Evolutionary conservation across 2,888 invertebrate genomes (phyloP).

Genomic region (Halocaridina rubra): DNA sequence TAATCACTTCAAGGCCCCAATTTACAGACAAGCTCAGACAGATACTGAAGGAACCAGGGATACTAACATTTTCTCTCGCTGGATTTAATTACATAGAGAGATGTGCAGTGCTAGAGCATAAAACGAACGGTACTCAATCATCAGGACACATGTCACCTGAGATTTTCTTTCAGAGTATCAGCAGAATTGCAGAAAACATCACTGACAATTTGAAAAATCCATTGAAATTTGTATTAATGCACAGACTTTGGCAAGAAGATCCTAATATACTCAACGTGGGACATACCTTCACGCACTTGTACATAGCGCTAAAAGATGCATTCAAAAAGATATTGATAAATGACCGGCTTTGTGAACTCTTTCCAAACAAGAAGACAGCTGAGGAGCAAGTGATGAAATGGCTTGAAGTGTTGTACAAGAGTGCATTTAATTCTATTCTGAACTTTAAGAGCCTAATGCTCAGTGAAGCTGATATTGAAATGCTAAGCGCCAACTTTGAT

Average conservation of each 20-base stretch:
- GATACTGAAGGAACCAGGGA: not conserved
- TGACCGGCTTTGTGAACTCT: not conserved
- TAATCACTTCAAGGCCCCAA: not conserved
- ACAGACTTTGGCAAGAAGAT: not conserved
- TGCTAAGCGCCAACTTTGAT: not conserved
- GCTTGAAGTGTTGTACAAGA: not conserved
- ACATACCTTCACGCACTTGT: not conserved
- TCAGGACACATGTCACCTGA: not conserved
- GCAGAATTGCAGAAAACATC: not conserved
- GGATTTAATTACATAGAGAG: not conserved
- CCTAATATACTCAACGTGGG: not conserved
- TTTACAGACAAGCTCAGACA: not conserved
- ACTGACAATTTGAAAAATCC: slow-evolving; percentile 6
- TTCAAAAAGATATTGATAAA: not conserved
- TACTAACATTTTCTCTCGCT: not conserved
- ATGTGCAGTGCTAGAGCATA: not conserved
- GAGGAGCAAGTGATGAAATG: not conserved
- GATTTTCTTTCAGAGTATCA: not conserved
- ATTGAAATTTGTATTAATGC: not conserved
- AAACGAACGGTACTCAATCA: not conserved
- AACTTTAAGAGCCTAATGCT: not conserved
- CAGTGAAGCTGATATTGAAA: not conserved
- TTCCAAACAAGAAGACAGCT: not conserved
- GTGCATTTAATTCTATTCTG: not conserved
- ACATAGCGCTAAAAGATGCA: not conserved